phyloP scores from a whole-genome alignment of 2,888 invertebrate genomes.

The Koerneria pararmatus region DNA sequence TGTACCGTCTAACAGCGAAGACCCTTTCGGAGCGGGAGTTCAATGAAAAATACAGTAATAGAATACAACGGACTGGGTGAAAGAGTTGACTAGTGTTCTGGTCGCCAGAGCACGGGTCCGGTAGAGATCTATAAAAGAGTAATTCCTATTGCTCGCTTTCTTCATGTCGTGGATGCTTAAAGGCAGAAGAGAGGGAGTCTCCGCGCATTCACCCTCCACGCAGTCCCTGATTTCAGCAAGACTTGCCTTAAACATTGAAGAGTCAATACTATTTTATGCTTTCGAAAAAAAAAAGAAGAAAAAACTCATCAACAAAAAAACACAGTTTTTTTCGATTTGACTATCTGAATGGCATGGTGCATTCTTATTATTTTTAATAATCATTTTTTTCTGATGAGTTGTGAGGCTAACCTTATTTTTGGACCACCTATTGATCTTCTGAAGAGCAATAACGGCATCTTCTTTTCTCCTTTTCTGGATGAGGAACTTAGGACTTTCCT shows the following conservation, averaged over 20 bases:
- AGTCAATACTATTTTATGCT: too few relatives aligned
- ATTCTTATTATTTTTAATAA: not conserved
- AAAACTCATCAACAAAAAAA: too few relatives aligned
- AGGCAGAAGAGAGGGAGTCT: conserved; percentile 34
- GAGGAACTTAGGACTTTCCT: conserved; percentile 40
- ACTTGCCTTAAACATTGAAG: conserved; percentile 25
- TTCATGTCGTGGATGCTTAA: too few relatives aligned
- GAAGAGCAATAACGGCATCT: conserved; percentile 31
- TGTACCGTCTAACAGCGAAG: too few relatives aligned
- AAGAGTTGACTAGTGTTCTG: conserved; percentile 13
- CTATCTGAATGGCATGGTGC: not conserved
- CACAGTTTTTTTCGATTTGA: too few relatives aligned
- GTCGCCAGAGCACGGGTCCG: conserved; percentile 15
- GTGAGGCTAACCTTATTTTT: conserved; percentile 24
- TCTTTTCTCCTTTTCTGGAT: conserved; percentile 33
- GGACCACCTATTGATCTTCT: conserved; percentile 32
- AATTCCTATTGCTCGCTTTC: conserved; percentile 37
- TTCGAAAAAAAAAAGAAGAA: too few relatives aligned
- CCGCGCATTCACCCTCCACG: conserved; percentile 31
- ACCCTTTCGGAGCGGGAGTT: not conserved
- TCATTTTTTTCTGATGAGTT: not conserved
- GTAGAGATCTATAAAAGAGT: conserved; percentile 38
- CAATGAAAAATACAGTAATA: not conserved
- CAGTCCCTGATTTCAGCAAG: conserved; percentile 27
- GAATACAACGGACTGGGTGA: conserved; percentile 12